phyloP scores from a whole-genome alignment of 2,888 invertebrate genomes.

The Mimas tiliae region DNA sequence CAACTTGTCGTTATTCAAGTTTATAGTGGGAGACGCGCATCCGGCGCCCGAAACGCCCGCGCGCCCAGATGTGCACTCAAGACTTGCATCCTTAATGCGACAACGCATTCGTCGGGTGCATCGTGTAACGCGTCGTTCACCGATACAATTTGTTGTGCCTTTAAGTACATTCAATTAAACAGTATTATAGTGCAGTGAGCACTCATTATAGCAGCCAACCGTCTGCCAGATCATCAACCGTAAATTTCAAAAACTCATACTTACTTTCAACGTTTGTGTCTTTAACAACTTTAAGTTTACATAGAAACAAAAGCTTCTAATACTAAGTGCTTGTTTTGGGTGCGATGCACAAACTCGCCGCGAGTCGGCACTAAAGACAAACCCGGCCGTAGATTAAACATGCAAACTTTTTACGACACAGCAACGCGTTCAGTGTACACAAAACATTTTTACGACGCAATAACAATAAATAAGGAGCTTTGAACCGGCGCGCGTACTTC shows the following conservation, averaged over 20 bases:
- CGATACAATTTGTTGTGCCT: not conserved
- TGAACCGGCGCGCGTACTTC: conserved; percentile 45
- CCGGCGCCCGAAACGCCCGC: not conserved
- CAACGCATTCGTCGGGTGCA: not conserved
- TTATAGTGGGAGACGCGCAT: not conserved
- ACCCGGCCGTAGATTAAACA: conserved; percentile 32
- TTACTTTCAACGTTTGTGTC: not conserved
- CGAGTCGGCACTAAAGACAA: not conserved
- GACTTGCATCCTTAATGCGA: not conserved
- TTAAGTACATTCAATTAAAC: not conserved
- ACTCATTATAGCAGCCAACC: not conserved
- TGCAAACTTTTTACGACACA: conserved; percentile 42
- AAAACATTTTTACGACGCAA: conserved; percentile 57
- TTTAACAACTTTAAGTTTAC: not conserved
- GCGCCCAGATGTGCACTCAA: not conserved
- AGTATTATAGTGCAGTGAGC: not conserved
- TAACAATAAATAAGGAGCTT: conserved; percentile 56
- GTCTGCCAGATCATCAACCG: not conserved
- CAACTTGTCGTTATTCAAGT: conserved; percentile 20
- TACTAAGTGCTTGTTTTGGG: too few species aligned
- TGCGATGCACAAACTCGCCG: not conserved
- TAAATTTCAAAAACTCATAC: not conserved
- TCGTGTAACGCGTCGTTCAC: not conserved
- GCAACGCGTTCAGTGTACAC: conserved; percentile 40
- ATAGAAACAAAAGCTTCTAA: not conserved